Percentiles rank a stretch among this genome's conserved stretches.
These are phyloP conservation scores for Mormyrops boulengeri DNA, from an alignment of 2,797 vertebrate genomes.

Conservation along the genomic window DNA sequence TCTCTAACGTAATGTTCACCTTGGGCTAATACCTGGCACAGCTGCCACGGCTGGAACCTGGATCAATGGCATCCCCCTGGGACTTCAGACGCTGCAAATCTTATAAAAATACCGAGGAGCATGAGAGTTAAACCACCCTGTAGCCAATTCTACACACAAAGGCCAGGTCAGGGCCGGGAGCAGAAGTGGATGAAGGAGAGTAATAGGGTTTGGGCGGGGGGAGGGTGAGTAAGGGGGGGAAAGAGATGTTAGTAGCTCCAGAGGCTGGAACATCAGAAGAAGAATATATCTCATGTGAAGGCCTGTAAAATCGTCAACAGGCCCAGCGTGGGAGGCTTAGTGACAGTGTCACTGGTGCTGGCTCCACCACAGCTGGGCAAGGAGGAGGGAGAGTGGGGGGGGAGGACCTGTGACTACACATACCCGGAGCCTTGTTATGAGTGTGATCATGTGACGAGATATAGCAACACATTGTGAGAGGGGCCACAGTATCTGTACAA, in stretches of 20 bases:
- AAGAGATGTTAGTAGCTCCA: slow-evolving; percentile 49
- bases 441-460: neutral
- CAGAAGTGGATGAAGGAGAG: slow-evolving; percentile 19
- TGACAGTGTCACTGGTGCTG: neutral
- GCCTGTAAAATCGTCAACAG: neutral
- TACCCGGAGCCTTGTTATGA: neutral
- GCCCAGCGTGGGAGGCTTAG: neutral
- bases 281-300: neutral
- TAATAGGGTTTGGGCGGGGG: neutral
- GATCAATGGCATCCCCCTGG: slow-evolving; percentile 1
- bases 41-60: neutral
- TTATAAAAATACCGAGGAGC: neutral
- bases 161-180: slow-evolving; percentile 44
- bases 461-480: neutral
- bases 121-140: neutral
- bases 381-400: neutral
- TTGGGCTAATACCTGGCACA: neutral
- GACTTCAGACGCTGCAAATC: neutral
- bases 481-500: neutral
- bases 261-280: neutral
- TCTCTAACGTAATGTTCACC: slow-evolving; percentile 11
- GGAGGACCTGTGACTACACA: neutral
- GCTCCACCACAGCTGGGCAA: neutral
- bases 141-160: slow-evolving; percentile 37
- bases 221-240: slow-evolving; percentile 34